Conservation (phyloP, 2,888 invertebrate species). For the Melieria omissa region DNA sequence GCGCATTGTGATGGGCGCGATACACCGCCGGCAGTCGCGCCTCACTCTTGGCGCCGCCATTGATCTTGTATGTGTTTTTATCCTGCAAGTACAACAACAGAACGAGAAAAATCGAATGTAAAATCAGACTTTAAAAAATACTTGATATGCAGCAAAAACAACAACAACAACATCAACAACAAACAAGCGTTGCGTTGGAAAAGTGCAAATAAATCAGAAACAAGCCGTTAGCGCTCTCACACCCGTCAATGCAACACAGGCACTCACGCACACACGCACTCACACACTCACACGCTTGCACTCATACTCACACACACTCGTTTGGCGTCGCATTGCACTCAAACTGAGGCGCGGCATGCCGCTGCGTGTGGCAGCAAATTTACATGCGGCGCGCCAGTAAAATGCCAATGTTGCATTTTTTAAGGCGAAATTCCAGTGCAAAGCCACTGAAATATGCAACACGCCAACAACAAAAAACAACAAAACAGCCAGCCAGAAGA, state of each 20-base stretch:
- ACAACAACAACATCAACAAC: slow-evolving; percentile 19
- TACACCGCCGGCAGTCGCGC: slow-evolving; percentile 79
- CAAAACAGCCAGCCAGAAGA: background rate
- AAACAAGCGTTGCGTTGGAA: slow-evolving; percentile 1
- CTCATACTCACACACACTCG: background rate
- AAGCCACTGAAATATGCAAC: slow-evolving; percentile 37
- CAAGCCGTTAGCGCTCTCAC: too few relatives aligned
- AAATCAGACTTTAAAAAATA: background rate
- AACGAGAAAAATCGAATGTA: slow-evolving; percentile 1
- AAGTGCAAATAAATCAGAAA: too few relatives aligned
- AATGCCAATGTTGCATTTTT: slow-evolving; percentile 38
- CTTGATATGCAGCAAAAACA: slow-evolving; percentile 18
- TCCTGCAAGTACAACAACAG: slow-evolving; percentile 51
- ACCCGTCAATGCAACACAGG: background rate
- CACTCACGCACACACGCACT: background rate
- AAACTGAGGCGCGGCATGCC: too few relatives aligned
- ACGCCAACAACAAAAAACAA: slow-evolving; percentile 12
- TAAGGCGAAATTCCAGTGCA: slow-evolving; percentile 30
- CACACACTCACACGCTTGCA: background rate
- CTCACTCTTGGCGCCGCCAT: slow-evolving; percentile 71
- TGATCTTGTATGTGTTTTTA: slow-evolving; percentile 65
- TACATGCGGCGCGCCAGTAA: slow-evolving; percentile 10
- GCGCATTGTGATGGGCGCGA: slow-evolving; percentile 87
- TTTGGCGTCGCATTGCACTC: slow-evolving; percentile 9
- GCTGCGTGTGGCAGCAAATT: background rate